Conservation (phyloP, 2,113 vertebrate genomes). For the Ciconia boyciana region DNA sequence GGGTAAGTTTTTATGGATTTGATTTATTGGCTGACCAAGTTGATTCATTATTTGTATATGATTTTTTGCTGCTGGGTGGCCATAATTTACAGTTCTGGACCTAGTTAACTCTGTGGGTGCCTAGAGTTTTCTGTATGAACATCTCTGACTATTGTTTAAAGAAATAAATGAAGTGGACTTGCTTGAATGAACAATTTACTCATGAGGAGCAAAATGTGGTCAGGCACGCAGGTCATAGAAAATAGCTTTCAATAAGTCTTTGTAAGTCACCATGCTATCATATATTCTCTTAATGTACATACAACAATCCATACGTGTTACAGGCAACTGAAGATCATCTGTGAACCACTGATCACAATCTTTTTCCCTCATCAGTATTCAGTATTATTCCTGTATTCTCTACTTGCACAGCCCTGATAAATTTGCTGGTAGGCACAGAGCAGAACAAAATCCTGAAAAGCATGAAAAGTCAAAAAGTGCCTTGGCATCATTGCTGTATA, state of each 20-base stretch:
- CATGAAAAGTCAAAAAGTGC: neutral
- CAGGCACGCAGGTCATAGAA: neutral
- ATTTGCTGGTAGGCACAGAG: neutral
- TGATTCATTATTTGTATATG: constrained; percentile 51
- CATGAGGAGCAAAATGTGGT: neutral
- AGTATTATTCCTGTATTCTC: neutral
- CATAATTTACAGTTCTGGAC: constrained; percentile 27
- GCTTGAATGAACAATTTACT: constrained; percentile 5
- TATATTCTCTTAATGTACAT: neutral
- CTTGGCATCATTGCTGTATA: neutral
- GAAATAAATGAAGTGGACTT: constrained; percentile 31
- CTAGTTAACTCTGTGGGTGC: constrained; percentile 33
- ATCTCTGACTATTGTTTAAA: constrained; percentile 20
- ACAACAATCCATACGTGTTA: neutral
- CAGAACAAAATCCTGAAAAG: neutral
- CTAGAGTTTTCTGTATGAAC: neutral
- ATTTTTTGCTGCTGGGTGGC: constrained; percentile 45
- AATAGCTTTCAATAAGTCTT: neutral
- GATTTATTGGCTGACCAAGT: constrained; percentile 29
- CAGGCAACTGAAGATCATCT: neutral
- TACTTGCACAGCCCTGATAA: neutral
- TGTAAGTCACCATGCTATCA: neutral
- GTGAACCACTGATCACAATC: neutral
- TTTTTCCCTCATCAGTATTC: neutral
- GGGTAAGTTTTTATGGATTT: constrained; percentile 43